Evolutionary conservation across 1,140 invertebrate species (phyloP).

Genomic region (Apocrypta bakeri): DNA sequence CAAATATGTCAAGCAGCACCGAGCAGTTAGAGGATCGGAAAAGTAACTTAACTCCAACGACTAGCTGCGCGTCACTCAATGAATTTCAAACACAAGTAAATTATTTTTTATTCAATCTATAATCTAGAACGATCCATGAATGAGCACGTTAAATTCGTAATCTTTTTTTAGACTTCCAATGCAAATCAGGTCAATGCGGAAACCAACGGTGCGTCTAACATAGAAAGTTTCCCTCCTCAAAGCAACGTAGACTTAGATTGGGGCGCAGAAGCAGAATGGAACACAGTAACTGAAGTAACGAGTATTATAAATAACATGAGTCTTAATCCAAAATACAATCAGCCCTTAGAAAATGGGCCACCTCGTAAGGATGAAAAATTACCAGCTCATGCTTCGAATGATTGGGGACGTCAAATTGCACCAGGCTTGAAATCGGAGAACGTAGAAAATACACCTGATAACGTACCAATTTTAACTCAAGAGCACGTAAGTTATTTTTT

Average conservation of each 20-base stretch:
- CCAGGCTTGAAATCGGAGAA: slow-evolving; percentile 19
- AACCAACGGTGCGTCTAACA: slow-evolving; percentile 19
- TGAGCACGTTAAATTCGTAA: not conserved
- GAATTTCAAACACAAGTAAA: slow-evolving; percentile 55
- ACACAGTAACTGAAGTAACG: slow-evolving; percentile 59
- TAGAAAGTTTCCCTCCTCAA: slow-evolving; percentile 47
- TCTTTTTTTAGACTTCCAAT: slow-evolving; percentile 32
- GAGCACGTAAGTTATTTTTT: slow-evolving; percentile 48
- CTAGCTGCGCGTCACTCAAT: slow-evolving; percentile 55
- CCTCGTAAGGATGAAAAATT: slow-evolving; percentile 35
- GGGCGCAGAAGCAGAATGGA: slow-evolving; percentile 60
- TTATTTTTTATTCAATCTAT: not conserved
- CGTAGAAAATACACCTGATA: slow-evolving; percentile 53
- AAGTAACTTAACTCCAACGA: slow-evolving; percentile 53
- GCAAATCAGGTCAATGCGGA: slow-evolving; percentile 25
- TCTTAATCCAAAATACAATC: slow-evolving; percentile 52
- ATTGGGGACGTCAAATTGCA: slow-evolving; percentile 44
- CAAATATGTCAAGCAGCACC: slow-evolving; percentile 57
- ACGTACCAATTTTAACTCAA: slow-evolving; percentile 52
- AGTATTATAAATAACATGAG: slow-evolving; percentile 59
- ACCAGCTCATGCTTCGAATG: slow-evolving; percentile 12
- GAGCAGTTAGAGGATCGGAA: slow-evolving; percentile 62
- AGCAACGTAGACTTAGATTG: slow-evolving; percentile 61
- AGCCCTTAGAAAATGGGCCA: slow-evolving; percentile 52
- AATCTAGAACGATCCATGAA: not conserved